These are phyloP conservation scores for Atethmia centrago DNA, from an alignment of 2,888 invertebrate genomes.

Conservation along the genomic window DNA sequence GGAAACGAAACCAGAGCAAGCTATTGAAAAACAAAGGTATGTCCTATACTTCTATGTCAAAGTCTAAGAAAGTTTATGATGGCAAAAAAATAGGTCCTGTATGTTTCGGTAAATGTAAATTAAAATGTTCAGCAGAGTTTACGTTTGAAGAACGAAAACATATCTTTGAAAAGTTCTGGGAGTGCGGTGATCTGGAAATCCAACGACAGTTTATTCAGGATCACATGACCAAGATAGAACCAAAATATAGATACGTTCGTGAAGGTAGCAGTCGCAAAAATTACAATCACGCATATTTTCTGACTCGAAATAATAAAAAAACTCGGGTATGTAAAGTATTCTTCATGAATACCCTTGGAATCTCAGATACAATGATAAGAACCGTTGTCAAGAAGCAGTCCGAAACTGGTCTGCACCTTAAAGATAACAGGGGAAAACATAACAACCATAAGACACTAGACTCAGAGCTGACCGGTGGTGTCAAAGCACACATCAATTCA, in stretches of 20 bases:
- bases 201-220: constrained; percentile 23
- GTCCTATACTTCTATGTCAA: constrained; percentile 11
- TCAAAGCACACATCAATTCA: constrained; percentile 45
- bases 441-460: constrained; percentile 27
- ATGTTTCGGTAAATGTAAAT: constrained; percentile 27
- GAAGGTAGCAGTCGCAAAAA: constrained; percentile 34
- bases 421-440: constrained; percentile 42
- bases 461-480: constrained; percentile 26
- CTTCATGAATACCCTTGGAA: constrained; percentile 36
- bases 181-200: constrained; percentile 12
- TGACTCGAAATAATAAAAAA: constrained; percentile 15
- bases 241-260: constrained; percentile 33
- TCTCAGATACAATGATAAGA: constrained; percentile 38
- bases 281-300: constrained; percentile 35
- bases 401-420: constrained; percentile 13
- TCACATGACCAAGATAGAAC: constrained; percentile 25
- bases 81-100: constrained; percentile 17
- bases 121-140: constrained; percentile 25
- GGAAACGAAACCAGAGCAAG: constrained; percentile 15
- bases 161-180: constrained; percentile 26
- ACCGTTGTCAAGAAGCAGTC: constrained; percentile 36
- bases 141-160: constrained; percentile 19
- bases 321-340: constrained; percentile 39
- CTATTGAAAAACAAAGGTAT: constrained; percentile 12
- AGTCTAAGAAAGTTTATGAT: constrained; percentile 11